phyloP scores from a whole-genome alignment of 2,797 vertebrate genomes.

The Chrosomus eos region DNA sequence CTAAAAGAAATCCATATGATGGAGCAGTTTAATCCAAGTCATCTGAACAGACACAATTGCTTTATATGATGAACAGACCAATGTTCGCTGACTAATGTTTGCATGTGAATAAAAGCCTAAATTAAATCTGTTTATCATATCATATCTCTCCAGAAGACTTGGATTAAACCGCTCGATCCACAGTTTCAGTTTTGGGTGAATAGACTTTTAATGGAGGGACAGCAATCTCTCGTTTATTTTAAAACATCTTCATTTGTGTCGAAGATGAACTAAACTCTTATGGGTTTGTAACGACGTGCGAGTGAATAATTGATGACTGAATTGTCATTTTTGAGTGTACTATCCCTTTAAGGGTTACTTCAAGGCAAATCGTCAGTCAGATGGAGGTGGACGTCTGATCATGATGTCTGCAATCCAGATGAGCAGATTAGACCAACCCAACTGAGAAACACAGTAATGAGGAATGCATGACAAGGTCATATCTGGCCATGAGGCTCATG shows the following conservation, averaged over 20 bases:
- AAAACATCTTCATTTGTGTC: neutral
- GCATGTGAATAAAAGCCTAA: neutral
- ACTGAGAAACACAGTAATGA: neutral
- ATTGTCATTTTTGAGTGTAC: neutral
- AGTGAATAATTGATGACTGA: neutral
- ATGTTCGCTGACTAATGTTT: neutral
- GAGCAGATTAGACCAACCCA: conserved; percentile 15
- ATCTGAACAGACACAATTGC: neutral
- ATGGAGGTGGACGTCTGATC: neutral
- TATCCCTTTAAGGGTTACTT: neutral
- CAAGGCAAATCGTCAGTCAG: neutral
- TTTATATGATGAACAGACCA: neutral
- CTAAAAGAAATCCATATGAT: neutral
- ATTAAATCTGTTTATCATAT: neutral
- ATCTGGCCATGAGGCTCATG: neutral
- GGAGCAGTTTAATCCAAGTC: neutral
- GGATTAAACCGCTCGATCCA: neutral
- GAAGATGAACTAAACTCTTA: too few species aligned
- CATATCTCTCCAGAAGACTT: neutral
- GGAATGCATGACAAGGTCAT: neutral
- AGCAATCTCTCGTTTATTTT: neutral
- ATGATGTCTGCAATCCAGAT: conserved; percentile 11
- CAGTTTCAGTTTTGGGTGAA: neutral
- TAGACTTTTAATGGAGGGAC: neutral
- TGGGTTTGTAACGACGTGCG: neutral